Conservation (phyloP, 2,888 invertebrate genomes). For the Hydraecia micacea region DNA sequence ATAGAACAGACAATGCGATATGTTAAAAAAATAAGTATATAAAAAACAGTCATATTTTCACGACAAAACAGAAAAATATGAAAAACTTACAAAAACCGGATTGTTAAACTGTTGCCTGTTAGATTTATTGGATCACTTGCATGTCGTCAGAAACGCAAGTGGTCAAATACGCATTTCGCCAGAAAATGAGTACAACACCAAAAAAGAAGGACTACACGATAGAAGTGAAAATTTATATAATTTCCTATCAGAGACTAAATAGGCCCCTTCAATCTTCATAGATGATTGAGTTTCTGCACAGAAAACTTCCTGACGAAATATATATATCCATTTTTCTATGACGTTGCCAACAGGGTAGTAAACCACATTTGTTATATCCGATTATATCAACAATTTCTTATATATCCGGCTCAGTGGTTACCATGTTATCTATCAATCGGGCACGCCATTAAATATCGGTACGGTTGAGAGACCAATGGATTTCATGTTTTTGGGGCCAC, state of each 20-base stretch:
- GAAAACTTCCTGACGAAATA: neutral
- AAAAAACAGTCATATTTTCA: neutral
- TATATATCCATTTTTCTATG: neutral
- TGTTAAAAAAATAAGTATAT: neutral
- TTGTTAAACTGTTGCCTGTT: neutral
- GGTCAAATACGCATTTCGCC: too few species aligned
- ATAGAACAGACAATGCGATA: too few species aligned
- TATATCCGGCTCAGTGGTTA: conserved; percentile 37
- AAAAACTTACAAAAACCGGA: neutral
- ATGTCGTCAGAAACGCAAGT: too few species aligned
- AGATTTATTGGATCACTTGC: too few species aligned
- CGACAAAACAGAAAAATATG: neutral
- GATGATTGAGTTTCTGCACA: neutral
- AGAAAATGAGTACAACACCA: too few species aligned
- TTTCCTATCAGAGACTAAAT: too few species aligned
- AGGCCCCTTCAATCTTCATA: too few species aligned
- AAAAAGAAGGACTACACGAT: too few species aligned
- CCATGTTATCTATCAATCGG: conserved; percentile 55
- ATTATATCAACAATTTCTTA: conserved; percentile 53
- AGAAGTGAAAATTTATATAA: too few species aligned
- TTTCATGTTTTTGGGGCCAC: neutral
- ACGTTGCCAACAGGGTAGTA: neutral
- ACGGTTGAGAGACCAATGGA: conserved; percentile 27
- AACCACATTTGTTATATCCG: conserved; percentile 29
- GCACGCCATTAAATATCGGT: conserved; percentile 37